Evolutionary conservation across 1,140 invertebrate genomes (phyloP).

Genomic region (Ptiloglossa arizonensis): DNA sequence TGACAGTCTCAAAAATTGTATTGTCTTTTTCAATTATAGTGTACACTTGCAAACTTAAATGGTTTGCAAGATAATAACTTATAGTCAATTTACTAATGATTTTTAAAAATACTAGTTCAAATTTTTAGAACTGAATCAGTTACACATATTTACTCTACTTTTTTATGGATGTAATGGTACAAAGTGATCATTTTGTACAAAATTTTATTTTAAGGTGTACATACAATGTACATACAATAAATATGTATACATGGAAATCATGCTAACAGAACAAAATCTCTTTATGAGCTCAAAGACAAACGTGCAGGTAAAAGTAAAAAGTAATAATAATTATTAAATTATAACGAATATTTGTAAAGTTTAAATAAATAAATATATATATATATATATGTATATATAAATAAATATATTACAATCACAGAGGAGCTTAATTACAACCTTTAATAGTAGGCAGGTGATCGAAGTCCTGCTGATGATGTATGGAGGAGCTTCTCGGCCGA

Average conservation of each 20-base stretch:
- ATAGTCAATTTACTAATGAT: too few species aligned
- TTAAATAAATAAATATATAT: conserved; percentile 26
- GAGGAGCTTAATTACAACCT: conserved; percentile 74
- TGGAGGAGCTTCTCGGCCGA: conserved; percentile 78
- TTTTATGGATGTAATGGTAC: not conserved
- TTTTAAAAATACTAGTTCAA: too few species aligned
- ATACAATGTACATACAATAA: conserved; percentile 43
- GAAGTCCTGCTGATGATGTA: conserved; percentile 82
- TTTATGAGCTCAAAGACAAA: conserved; percentile 35
- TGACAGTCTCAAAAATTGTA: too few species aligned
- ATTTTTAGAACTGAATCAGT: too few species aligned
- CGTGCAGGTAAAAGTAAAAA: conserved; percentile 54
- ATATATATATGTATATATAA: conserved; percentile 28
- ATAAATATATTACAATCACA: conserved; percentile 64
- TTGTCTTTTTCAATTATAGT: too few species aligned
- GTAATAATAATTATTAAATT: conserved; percentile 35
- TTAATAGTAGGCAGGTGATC: conserved; percentile 88
- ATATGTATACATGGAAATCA: conserved; percentile 44
- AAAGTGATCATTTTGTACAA: conserved; percentile 45
- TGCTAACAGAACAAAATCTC: conserved; percentile 28
- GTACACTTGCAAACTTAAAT: too few species aligned
- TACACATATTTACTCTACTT: not conserved
- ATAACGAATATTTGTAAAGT: conserved; percentile 37
- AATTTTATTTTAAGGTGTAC: conserved; percentile 61
- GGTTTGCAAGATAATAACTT: too few species aligned